A percentile compares a stretch with the other conserved stretches of the same genome.
Evolutionary conservation across 2,113 vertebrate species (phyloP).

Genomic region (Ia io): DNA sequence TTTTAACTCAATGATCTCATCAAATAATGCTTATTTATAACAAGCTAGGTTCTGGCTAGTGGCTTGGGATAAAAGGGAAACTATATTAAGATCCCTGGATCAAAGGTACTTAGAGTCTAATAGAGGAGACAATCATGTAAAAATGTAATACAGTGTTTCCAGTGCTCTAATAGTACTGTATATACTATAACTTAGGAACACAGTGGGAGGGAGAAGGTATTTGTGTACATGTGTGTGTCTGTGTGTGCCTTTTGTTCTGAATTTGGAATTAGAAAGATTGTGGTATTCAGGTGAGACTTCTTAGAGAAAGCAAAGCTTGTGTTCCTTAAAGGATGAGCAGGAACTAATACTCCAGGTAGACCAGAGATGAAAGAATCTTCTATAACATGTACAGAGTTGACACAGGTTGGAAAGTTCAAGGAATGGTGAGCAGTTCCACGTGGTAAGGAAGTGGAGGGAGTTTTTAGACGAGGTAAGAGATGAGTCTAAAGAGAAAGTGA

Average conservation of each 20-base stretch:
- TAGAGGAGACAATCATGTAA: neutral
- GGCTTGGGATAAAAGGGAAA: neutral
- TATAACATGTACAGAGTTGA: neutral
- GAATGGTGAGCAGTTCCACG: neutral
- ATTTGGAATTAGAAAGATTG: neutral
- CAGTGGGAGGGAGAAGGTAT: neutral
- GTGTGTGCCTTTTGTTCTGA: neutral
- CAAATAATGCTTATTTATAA: neutral
- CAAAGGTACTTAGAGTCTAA: neutral
- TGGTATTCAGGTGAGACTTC: neutral
- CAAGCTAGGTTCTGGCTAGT: neutral
- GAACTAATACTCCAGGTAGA: neutral
- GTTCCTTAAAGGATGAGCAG: neutral
- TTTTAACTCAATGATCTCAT: neutral
- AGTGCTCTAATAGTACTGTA: neutral
- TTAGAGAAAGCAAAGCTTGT: neutral
- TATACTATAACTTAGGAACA: neutral
- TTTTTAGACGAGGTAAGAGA: neutral
- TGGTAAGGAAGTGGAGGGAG: neutral
- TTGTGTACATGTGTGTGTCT: rapidly evolving
- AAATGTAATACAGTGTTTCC: neutral
- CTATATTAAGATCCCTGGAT: neutral
- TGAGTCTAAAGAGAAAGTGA: neutral
- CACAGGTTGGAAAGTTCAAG: neutral
- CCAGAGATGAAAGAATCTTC: neutral